Base-by-base conservation (phyloP, 2,113 vertebrate species). In the Colius striatus region DNA sequence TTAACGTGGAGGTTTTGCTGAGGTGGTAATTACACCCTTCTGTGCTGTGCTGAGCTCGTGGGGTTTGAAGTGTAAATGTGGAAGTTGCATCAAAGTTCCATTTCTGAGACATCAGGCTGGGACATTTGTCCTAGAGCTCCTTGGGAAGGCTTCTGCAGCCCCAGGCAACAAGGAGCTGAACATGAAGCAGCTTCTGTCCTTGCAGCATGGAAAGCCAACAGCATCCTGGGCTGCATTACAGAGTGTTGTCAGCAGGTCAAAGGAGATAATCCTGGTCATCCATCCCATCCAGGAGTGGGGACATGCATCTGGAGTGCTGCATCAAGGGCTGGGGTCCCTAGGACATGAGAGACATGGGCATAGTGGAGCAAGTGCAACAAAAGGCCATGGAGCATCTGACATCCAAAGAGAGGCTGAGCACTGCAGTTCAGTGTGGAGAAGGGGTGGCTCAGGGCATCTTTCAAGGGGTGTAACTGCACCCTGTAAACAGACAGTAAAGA, bases 11-110 rank as follows among this genome's bases (percentile, higher is more conserved):
- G 77, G 79, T 96, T 95, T 95, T 88, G 70, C 92, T 94, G 94
- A 94, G 91, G 94, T 78, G 92, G 77, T 95, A 96, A 97, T 97
- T 97, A 88, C 20, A 94, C 83, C 95, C 75, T 92, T 96, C 93
- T 88, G 87, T n/a, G n/a, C n/a, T n/a, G n/a, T n/a, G n/a, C n/a
- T n/a, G n/a, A n/a, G n/a, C n/a, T n/a, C n/a, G n/a, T n/a, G n/a
- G n/a, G n/a, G n/a, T n/a, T 47, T 95, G 95, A 96, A 95, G 89
- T 85, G 85, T 41, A 84, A 96, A 87, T 92, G 83, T 93, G 77
- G 72, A 41, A 2, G 16, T 90, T 88, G 87, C 93, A 93, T 88
- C 61, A 13, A 88, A 97, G 93, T 78, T 79, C 60, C 18, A 5
- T 76, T 96, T 92, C 83, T 92, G 84, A 96, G 95, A 89, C 72